Percentiles rank a stretch among this genome's conserved stretches.
Conservation (phyloP, 1,140 invertebrate genomes). For the Ips nitidus region DNA sequence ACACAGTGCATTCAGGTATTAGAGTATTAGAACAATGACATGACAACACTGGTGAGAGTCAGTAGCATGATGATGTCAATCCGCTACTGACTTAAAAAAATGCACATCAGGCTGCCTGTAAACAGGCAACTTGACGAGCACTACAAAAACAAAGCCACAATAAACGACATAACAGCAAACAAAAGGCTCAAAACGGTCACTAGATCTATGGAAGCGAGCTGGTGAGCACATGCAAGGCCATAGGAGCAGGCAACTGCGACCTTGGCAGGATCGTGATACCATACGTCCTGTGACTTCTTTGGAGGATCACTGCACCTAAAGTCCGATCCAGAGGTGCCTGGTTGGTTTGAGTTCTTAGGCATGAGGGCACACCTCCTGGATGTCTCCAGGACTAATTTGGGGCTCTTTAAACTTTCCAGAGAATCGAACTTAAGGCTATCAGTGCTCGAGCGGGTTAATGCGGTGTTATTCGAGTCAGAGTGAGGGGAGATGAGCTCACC, state of each 20-base stretch:
- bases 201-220: constrained; percentile 65
- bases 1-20: too few species aligned
- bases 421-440: constrained; percentile 34
- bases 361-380: constrained; percentile 25
- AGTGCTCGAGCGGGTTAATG: constrained; percentile 3
- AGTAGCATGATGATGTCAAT: too few species aligned
- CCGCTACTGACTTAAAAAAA: too few species aligned
- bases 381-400: constrained; percentile 45
- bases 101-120: too few species aligned
- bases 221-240: constrained; percentile 64
- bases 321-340: background rate
- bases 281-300: constrained; percentile 39
- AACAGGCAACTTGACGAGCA: background rate
- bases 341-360: background rate
- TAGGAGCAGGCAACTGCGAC: constrained; percentile 66
- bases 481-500: constrained; percentile 38
- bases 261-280: constrained; percentile 58
- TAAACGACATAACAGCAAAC: constrained; percentile 67
- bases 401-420: constrained; percentile 47
- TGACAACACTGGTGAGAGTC: too few species aligned
- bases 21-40: too few species aligned
- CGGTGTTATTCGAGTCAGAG: constrained; percentile 4
- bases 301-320: constrained; percentile 13
- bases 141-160: constrained; percentile 59
- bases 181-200: constrained; percentile 67